Conservation (phyloP, 1,140 invertebrate species). For the Temnothorax curvispinosus region DNA sequence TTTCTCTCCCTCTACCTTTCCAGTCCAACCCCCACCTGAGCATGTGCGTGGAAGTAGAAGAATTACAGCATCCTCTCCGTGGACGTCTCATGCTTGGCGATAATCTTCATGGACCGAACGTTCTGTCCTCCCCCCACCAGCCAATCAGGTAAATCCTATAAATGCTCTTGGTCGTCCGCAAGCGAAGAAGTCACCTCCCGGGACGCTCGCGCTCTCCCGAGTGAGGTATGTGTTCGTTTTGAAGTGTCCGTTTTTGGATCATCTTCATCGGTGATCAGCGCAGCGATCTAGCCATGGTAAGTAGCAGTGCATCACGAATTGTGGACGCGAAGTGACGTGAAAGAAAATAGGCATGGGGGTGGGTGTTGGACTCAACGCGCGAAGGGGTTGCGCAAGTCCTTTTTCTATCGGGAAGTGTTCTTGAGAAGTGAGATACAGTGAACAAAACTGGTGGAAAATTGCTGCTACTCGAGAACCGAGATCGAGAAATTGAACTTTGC, state of each 20-base stretch:
- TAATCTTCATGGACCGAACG: conserved; percentile 80
- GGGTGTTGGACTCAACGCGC: background rate
- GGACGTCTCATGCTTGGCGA: conserved; percentile 71
- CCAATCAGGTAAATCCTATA: conserved; percentile 85
- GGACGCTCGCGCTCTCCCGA: conserved; percentile 78
- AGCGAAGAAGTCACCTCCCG: conserved; percentile 83
- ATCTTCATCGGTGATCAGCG: conserved; percentile 39
- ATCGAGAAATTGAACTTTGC: background rate
- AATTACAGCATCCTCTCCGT: conserved; percentile 82
- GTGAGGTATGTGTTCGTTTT: conserved; percentile 81
- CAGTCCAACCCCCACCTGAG: conserved; percentile 31
- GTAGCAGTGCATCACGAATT: conserved; percentile 70
- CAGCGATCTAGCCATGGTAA: conserved; percentile 78
- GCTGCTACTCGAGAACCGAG: background rate
- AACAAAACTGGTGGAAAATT: conserved; percentile 28
- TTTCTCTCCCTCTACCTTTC: conserved; percentile 27
- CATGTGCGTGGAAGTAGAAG: conserved; percentile 65
- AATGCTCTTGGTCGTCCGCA: conserved; percentile 81
- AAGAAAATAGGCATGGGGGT: background rate
- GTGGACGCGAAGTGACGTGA: conserved; percentile 46
- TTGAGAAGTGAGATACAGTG: conserved; percentile 38
- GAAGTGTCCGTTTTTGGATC: conserved; percentile 66
- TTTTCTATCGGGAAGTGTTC: background rate
- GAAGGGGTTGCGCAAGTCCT: background rate
- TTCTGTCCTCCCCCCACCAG: conserved; percentile 75